Evolutionary conservation across 2,113 vertebrate genomes (phyloP).

Genomic region (Dunckerocampus dactyliophorus): DNA sequence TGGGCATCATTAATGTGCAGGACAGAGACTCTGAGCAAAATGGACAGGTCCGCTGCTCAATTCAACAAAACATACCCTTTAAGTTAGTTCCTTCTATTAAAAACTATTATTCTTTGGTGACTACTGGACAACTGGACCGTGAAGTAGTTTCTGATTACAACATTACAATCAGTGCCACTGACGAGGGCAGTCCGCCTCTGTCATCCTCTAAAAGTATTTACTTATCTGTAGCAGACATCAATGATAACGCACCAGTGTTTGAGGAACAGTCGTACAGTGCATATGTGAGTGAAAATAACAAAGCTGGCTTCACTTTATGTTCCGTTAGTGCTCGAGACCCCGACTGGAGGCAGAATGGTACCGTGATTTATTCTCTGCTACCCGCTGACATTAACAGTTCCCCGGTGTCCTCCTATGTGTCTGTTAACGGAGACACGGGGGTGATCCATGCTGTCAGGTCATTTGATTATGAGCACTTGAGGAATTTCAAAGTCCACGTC

Average conservation of each 20-base stretch:
- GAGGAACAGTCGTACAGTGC: conserved; percentile 51
- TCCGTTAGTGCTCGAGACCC: conserved; percentile 50
- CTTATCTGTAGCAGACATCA: conserved; percentile 54
- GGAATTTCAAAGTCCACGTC: conserved; percentile 42
- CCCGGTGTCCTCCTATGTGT: conserved; percentile 68
- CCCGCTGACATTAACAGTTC: conserved; percentile 49
- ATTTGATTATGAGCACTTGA: conserved; percentile 51
- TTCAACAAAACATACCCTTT: conserved; percentile 49
- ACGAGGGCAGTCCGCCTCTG: conserved; percentile 55
- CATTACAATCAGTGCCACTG: conserved; percentile 55
- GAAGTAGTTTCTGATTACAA: conserved; percentile 56
- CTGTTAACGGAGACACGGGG: conserved; percentile 68
- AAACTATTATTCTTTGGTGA: conserved; percentile 61
- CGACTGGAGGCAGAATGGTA: conserved; percentile 63
- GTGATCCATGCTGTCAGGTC: conserved; percentile 43
- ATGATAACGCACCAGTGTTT: conserved; percentile 58
- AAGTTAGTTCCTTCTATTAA: conserved; percentile 51
- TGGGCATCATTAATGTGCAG: conserved; percentile 61
- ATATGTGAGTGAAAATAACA: conserved; percentile 52
- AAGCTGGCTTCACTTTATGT: conserved; percentile 47
- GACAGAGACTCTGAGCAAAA: conserved; percentile 60
- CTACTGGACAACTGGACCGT: conserved; percentile 46
- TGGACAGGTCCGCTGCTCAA: conserved; percentile 46
- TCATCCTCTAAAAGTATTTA: conserved; percentile 44
- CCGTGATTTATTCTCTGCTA: conserved; percentile 68